Percentiles rank a stretch among this genome's conserved stretches.
Evolutionary conservation across 1,140 invertebrate species (phyloP).

Genomic region (Ephestia elutella): DNA sequence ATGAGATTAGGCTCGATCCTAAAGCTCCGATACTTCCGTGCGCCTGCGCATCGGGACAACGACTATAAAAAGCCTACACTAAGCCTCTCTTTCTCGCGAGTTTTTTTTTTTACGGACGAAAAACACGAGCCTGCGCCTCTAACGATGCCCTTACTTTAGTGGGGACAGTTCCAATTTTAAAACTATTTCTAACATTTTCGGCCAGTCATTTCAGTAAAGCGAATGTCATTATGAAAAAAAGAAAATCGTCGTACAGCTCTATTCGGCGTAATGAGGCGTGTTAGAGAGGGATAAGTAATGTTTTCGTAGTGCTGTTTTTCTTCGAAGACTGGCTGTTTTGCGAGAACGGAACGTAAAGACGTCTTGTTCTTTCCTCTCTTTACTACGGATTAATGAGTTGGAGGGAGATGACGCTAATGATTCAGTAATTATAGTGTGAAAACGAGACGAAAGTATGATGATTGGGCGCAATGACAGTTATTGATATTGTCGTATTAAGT

Average conservation of each 20-base stretch:
- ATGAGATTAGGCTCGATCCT: conserved; percentile 67
- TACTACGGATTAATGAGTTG: conserved; percentile 55
- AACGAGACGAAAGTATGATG: conserved; percentile 64
- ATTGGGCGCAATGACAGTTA: conserved; percentile 61
- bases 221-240: conserved; percentile 38
- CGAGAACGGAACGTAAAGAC: conserved; percentile 60
- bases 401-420: conserved; percentile 61
- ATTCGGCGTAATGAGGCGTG: conserved; percentile 29
- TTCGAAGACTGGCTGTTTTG: conserved; percentile 29
- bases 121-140: conserved; percentile 47
- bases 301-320: conserved; percentile 34
- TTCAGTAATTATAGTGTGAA: conserved; percentile 56
- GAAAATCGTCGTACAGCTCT: conserved; percentile 36
- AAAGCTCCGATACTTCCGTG: conserved; percentile 65
- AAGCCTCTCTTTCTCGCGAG: conserved; percentile 65
- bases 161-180: conserved; percentile 48
- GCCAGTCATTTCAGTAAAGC: conserved; percentile 53
- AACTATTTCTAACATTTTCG: conserved; percentile 46
- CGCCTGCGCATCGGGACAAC: conserved; percentile 64
- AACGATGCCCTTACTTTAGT: conserved; percentile 40
- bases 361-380: conserved; percentile 31
- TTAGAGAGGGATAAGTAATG: conserved; percentile 39
- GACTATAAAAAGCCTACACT: conserved; percentile 67
- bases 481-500: conserved; percentile 57
- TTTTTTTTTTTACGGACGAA: conserved; percentile 57